A percentile compares a stretch with the other conserved stretches of the same genome.
phyloP scores from a whole-genome alignment of 2,797 vertebrate genomes.

The Melanotaenia pygmaea region DNA sequence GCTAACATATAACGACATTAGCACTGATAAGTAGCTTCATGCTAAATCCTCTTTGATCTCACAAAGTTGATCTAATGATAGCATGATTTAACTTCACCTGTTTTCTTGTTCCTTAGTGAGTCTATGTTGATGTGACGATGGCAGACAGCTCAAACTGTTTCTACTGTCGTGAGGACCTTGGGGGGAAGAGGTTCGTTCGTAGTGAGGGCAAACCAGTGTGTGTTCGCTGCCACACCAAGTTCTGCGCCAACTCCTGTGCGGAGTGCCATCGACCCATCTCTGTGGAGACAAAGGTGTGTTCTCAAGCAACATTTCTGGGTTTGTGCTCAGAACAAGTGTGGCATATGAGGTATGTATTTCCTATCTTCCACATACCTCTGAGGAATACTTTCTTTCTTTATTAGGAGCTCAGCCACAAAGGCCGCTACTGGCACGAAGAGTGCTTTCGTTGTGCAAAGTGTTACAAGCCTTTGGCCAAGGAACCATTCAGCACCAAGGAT shows the following conservation, averaged over 20 bases:
- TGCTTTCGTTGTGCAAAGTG: conserved; percentile 96
- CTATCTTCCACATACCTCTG: background rate
- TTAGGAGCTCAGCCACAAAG: conserved; percentile 96
- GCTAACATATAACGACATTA: no score
- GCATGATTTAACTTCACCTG: background rate
- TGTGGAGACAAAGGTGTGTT: conserved; percentile 88
- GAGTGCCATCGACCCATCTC: conserved; percentile 93
- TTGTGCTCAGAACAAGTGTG: background rate
- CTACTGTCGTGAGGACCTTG: conserved; percentile 91
- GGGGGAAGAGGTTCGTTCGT: conserved; percentile 92
- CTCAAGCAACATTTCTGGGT: background rate
- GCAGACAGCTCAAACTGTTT: conserved; percentile 89
- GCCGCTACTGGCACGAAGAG: conserved; percentile 92
- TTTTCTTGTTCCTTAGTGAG: conserved; percentile 3
- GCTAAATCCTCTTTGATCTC: background rate
- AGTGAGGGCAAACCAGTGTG: conserved; percentile 92
- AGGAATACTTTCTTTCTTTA: background rate
- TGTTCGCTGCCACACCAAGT: conserved; percentile 93
- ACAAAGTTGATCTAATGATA: background rate
- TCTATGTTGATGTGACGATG: conserved; percentile 81
- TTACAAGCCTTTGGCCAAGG: conserved; percentile 91
- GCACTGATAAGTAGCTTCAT: no score
- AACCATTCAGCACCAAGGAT: conserved; percentile 93
- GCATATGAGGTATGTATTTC: background rate
- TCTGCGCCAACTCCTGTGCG: conserved; percentile 92